phyloP scores from a whole-genome alignment of 2,797 vertebrate species.

The Bucorvus abyssinicus region DNA sequence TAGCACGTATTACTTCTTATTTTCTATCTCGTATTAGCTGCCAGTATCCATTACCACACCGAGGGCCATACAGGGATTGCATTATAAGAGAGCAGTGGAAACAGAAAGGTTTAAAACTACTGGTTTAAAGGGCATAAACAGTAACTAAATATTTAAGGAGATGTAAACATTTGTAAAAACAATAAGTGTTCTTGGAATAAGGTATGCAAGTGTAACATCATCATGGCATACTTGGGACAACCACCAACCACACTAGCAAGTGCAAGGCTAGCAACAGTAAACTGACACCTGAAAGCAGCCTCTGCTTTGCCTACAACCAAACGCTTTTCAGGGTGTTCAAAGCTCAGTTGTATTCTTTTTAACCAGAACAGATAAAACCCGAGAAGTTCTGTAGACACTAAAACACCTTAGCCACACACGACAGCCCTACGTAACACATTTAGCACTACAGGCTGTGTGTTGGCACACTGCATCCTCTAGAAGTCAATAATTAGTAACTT shows the following conservation, averaged over 20 bases:
- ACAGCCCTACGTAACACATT: background rate
- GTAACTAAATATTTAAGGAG: background rate
- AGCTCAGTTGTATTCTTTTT: background rate
- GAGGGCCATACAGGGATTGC: background rate
- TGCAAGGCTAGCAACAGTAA: background rate
- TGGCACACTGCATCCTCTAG: background rate
- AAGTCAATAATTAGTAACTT: background rate
- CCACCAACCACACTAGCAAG: rapidly evolving
- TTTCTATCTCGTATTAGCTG: background rate
- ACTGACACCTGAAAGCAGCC: background rate
- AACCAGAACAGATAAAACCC: background rate
- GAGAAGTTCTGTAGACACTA: background rate
- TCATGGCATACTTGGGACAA: background rate
- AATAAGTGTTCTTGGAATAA: background rate
- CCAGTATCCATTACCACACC: background rate
- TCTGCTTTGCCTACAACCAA: slow-evolving; percentile 11
- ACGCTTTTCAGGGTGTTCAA: background rate
- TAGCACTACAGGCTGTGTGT: background rate
- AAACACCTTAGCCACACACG: background rate
- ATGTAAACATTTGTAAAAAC: background rate
- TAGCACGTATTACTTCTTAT: background rate
- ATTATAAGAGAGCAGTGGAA: background rate
- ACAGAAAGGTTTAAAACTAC: background rate
- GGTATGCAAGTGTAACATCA: background rate
- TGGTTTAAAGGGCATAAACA: background rate